These are phyloP conservation scores for Teleogryllus occipitalis DNA, from an alignment of 1,140 invertebrate genomes.

Conservation along the genomic window DNA sequence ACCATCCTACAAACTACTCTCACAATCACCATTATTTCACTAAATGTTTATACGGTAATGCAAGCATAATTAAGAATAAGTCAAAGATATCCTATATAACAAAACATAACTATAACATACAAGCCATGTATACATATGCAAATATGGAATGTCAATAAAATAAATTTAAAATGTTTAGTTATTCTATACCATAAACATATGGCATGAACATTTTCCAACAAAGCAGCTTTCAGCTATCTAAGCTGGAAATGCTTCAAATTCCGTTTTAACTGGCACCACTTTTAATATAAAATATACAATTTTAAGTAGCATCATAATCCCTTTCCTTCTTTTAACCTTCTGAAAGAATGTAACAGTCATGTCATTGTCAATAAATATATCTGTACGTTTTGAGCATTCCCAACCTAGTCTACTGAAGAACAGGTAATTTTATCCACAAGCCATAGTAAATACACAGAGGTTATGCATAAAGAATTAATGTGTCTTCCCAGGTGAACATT, in stretches of 20 bases:
- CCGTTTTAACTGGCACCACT: too few species aligned
- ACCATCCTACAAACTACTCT: background rate
- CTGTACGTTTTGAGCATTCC: background rate
- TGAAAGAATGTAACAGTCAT: too few species aligned
- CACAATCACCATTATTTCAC: background rate
- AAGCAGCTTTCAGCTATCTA: too few species aligned
- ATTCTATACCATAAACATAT: too few species aligned
- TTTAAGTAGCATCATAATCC: too few species aligned
- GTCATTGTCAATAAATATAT: too few species aligned
- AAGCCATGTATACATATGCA: background rate
- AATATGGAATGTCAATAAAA: background rate
- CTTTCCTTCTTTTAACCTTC: too few species aligned
- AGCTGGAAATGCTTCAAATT: too few species aligned
- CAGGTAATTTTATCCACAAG: background rate
- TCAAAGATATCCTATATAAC: background rate
- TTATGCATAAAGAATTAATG: background rate
- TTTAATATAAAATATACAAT: too few species aligned
- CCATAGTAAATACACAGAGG: background rate
- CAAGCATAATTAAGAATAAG: background rate
- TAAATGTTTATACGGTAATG: background rate
- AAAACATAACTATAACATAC: background rate
- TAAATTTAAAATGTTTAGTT: too few species aligned
- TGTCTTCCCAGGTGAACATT: background rate
- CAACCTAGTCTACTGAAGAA: background rate
- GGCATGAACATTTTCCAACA: too few species aligned